These are phyloP conservation scores for Spodoptera picta DNA, from an alignment of 2,888 invertebrate species.

Conservation along the genomic window DNA sequence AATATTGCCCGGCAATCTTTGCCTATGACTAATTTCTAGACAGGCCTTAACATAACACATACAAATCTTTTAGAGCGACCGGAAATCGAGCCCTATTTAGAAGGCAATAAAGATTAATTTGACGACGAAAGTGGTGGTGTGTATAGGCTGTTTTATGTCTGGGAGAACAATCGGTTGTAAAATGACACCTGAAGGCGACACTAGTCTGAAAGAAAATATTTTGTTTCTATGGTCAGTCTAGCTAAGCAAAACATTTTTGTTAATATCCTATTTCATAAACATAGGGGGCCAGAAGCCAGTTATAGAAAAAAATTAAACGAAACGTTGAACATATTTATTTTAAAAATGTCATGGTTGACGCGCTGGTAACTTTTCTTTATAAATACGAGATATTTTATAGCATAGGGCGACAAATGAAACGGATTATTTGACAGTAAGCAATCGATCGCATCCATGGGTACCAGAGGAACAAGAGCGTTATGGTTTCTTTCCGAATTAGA, in stretches of 20 bases:
- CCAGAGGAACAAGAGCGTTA: too few species aligned
- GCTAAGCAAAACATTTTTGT: conserved; percentile 63
- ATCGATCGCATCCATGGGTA: too few species aligned
- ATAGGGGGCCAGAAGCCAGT: conserved; percentile 17
- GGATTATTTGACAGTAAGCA: too few species aligned
- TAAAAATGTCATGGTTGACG: not conserved
- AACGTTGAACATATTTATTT: conserved; percentile 2
- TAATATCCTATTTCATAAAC: conserved; percentile 55
- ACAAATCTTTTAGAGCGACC: conserved; percentile 7
- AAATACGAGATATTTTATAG: too few species aligned
- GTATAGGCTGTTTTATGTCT: conserved; percentile 34
- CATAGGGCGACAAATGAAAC: too few species aligned
- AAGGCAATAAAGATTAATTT: conserved; percentile 30
- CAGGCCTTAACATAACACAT: conserved; percentile 44
- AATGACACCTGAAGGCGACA: conserved; percentile 64
- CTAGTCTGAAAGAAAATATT: conserved; percentile 66
- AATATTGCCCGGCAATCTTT: conserved; percentile 71
- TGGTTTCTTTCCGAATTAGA: too few species aligned
- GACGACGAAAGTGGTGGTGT: conserved; percentile 3
- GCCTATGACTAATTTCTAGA: conserved; percentile 70
- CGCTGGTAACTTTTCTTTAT: not conserved
- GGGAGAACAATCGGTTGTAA: conserved; percentile 50
- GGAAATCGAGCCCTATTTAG: conserved; percentile 35
- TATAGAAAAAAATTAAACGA: conserved; percentile 22
- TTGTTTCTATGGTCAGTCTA: conserved; percentile 62